These are phyloP conservation scores for Cyprinodon diabolis DNA, from an alignment of 2,797 vertebrate species.

Conservation along the genomic window DNA sequence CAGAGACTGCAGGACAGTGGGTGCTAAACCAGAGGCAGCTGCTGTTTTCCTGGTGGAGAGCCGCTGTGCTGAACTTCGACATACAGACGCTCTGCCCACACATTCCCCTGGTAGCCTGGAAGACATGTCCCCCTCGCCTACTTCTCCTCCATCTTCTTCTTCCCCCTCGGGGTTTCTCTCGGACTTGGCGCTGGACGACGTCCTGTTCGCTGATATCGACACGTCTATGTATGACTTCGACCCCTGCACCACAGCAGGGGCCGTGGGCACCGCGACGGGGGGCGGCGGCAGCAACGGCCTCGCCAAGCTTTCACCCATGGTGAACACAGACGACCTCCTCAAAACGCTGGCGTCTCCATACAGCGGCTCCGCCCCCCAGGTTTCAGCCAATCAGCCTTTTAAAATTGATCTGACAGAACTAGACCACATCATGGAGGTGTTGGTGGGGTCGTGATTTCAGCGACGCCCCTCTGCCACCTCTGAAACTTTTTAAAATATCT, in stretches of 20 bases:
- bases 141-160: conserved; percentile 60
- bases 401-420: conserved; percentile 99
- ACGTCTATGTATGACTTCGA: conserved; percentile 99
- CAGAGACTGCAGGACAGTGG: conserved; percentile 79
- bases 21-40: conserved; percentile 81
- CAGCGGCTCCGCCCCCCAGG: conserved; percentile 84
- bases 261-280: conserved; percentile 67
- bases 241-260: conserved; percentile 86
- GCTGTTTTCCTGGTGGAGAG: conserved; percentile 72
- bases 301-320: conserved; percentile 90
- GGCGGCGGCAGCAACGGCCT: conserved; percentile 82
- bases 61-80: conserved; percentile 82
- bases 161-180: conserved; percentile 95
- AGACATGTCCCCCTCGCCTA: conserved; percentile 84
- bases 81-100: conserved; percentile 82
- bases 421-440: conserved; percentile 99
- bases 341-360: conserved; percentile 93
- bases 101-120: conserved; percentile 85
- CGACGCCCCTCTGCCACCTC: neutral
- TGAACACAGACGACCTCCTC: conserved; percentile 94
- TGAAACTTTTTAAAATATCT: conserved; percentile 12
- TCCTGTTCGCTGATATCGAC: conserved; percentile 97
- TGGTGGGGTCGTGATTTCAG: conserved; percentile 90
- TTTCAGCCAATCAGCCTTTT: conserved; percentile 96
- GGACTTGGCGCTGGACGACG: conserved; percentile 96